Percentiles rank a stretch among this genome's conserved stretches.
Conservation (phyloP, 1,140 invertebrate species). For the Odontomachus brunneus region DNA sequence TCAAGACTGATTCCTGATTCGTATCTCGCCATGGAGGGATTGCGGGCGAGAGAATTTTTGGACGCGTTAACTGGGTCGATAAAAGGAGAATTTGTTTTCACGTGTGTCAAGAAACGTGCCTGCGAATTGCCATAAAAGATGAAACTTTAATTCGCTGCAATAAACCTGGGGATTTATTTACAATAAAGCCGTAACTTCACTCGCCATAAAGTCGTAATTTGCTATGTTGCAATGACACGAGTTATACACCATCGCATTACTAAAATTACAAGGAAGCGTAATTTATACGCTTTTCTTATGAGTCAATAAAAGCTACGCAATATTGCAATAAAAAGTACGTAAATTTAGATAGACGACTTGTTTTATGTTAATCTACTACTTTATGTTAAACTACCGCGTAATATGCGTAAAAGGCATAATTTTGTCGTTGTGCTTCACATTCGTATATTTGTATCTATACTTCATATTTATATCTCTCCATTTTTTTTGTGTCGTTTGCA, state of each 20-base stretch:
- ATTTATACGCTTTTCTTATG: conserved; percentile 33
- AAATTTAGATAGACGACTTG: neutral
- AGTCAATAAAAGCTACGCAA: conserved; percentile 27
- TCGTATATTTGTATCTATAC: neutral
- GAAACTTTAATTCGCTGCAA: conserved; percentile 34
- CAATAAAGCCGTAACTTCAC: conserved; percentile 34
- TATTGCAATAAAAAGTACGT: conserved; percentile 11
- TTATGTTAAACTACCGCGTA: neutral
- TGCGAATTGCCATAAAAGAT: conserved; percentile 5
- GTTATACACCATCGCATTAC: conserved; percentile 2
- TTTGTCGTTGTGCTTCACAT: neutral
- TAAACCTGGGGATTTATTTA: conserved; percentile 44
- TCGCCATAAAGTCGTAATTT: conserved; percentile 30
- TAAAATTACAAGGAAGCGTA: conserved; percentile 17
- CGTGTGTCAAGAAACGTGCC: neutral
- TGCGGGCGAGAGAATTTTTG: neutral
- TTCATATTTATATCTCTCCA: neutral
- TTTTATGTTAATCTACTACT: no score
- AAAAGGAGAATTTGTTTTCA: conserved; percentile 36
- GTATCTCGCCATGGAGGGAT: neutral
- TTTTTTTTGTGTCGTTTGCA: neutral
- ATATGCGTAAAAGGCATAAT: neutral
- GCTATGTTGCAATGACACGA: neutral
- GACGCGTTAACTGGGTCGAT: neutral
- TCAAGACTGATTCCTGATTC: conserved; percentile 5